Base-by-base conservation (phyloP, 2,113 vertebrate genomes). In the Philantomba maxwellii region DNA sequence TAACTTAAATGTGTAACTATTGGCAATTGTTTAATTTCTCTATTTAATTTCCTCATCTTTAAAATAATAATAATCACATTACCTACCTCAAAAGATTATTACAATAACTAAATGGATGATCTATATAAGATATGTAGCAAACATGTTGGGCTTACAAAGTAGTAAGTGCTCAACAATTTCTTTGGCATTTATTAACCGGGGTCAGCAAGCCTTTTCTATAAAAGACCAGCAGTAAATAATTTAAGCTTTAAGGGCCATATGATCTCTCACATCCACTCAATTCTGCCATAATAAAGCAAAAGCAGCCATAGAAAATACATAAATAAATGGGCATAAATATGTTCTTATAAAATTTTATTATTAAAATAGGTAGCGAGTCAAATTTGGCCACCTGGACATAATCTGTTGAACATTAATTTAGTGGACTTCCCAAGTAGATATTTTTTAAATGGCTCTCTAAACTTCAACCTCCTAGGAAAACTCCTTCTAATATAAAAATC, bases 1-100 rank as follows among this genome's bases (percentile, higher is more conserved):
- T 73, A 87, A 7, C 89, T 86, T 78, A 78, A 16, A 49, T 78
- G 26, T 43, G 17, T 87, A 45, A 91, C 26, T 15, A 60, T 15
- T 39, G 11, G 43, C 58, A 93, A 78, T 82, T 82, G 70, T 62
- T 93, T 64, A 91, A 84, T 94, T 51, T 94, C 64, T 94, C 83
- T 93, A 51, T 51, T 49, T 49, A 80, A 19, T 77, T 93, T 87
- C 23, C 66, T 84, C 30, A 91, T 25, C 45, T 94, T 23, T 87
- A 95, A 93, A 93, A 81, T 73, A 73, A 95, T 91, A 87, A 87
- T 75, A 91, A 87, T 92, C n/a, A 78, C 36, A 85, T 60, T 81
- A 62, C 19, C 51, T 86, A 73, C 19, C 10, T 49, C 15, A 93
- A 89, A 95, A 89, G 12, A 89, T 86, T 53, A 62, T 93, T 86